Percentiles rank a stretch among this genome's conserved stretches.
Evolutionary conservation across 2,888 invertebrate genomes (phyloP).

Genomic region (Morinoia aosen): DNA sequence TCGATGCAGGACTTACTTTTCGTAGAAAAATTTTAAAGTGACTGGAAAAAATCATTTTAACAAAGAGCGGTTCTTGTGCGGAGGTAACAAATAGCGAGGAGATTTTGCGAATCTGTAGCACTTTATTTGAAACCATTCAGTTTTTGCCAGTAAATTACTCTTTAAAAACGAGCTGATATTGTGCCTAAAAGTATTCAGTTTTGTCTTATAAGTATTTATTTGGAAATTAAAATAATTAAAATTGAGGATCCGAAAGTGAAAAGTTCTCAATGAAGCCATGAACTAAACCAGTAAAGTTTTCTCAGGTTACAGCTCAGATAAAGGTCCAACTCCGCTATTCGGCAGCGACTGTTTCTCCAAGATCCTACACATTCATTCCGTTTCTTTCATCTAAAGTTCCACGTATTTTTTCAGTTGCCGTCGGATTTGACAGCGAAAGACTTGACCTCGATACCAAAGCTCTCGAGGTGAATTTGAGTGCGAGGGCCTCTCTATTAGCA

Average conservation of each 20-base stretch:
- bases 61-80: neutral
- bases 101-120: neutral
- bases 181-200: neutral
- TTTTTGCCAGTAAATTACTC: neutral
- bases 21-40: neutral
- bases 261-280: neutral
- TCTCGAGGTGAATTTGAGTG: neutral
- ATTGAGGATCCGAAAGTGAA: neutral
- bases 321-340: neutral
- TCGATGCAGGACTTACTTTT: neutral
- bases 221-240: neutral
- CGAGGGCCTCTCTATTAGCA: neutral
- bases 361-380: neutral
- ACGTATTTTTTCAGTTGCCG: neutral
- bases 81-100: neutral
- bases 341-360: neutral
- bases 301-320: neutral
- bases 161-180: neutral
- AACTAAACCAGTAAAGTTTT: neutral
- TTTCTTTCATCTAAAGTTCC: neutral
- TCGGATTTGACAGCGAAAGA: neutral
- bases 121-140: neutral
- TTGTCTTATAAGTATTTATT: neutral
- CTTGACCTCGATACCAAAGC: neutral
- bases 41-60: neutral